A percentile compares a stretch with the other conserved stretches of the same genome.
Evolutionary conservation across 2,888 invertebrate genomes (phyloP).

Genomic region (Nebria brevicollis): DNA sequence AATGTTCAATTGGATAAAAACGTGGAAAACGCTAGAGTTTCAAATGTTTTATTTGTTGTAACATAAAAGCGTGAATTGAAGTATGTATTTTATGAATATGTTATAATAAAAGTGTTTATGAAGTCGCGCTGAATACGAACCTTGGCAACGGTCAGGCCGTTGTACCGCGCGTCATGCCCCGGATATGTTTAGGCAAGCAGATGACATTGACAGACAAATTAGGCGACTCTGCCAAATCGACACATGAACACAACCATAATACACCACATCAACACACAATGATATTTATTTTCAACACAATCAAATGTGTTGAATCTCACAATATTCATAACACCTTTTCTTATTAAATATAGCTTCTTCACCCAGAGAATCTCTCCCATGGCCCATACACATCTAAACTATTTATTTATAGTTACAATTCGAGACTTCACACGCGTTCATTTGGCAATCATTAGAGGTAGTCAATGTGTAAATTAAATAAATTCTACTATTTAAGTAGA

Average conservation of each 20-base stretch:
- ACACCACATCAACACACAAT: background rate
- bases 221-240: constrained; percentile 43
- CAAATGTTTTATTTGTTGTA: background rate
- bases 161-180: constrained; percentile 26
- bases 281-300: background rate
- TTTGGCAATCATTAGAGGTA: too few relatives aligned
- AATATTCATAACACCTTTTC: background rate
- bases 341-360: background rate
- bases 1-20: background rate
- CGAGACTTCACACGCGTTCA: too few relatives aligned
- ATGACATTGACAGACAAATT: constrained; percentile 44
- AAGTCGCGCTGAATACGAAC: background rate
- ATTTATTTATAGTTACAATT: too few relatives aligned
- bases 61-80: background rate
- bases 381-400: too few relatives aligned
- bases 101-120: constrained; percentile 2
- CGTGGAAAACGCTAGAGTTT: background rate
- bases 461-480: too few relatives aligned
- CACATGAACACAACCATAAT: constrained; percentile 32
- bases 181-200: constrained; percentile 42
- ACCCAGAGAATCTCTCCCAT: background rate
- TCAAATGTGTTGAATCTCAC: background rate
- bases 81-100: constrained; percentile 6
- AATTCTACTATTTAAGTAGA: too few relatives aligned
- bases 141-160: constrained; percentile 37